phyloP scores from a whole-genome alignment of 2,113 vertebrate genomes.

The Eleginops maclovinus region DNA sequence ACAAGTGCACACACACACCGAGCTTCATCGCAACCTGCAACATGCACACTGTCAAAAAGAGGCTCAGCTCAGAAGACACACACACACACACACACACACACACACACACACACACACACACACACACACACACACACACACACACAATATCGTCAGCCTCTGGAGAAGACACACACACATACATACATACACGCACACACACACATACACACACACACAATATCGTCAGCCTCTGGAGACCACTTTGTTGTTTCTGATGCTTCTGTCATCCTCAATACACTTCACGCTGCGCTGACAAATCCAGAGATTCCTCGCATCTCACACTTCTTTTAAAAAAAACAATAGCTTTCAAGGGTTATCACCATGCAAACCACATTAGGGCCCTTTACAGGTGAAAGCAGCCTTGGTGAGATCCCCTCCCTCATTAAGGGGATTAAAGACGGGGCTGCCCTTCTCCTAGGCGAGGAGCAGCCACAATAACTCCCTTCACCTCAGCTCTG shows the following conservation, averaged over 20 bases:
- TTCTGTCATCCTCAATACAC: conserved; percentile 76
- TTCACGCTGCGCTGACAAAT: conserved; percentile 72
- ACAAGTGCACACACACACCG: neutral
- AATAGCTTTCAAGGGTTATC: conserved; percentile 62
- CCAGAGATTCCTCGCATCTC: conserved; percentile 69
- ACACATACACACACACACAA: conserved; percentile 47
- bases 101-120: conserved; percentile 42
- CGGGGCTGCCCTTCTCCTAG: conserved; percentile 47
- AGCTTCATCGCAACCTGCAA: conserved; percentile 6
- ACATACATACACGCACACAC: conserved; percentile 45
- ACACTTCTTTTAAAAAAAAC: conserved; percentile 48
- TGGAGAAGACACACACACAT: conserved; percentile 68
- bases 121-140: conserved; percentile 44
- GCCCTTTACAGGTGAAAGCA: conserved; percentile 70
- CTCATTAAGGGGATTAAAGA: conserved; percentile 76
- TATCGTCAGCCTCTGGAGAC: conserved; percentile 73
- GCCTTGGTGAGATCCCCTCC: conserved; percentile 54
- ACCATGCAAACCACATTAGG: conserved; percentile 68
- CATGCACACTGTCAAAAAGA: conserved; percentile 32
- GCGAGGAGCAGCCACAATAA: conserved; percentile 59
- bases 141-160: conserved; percentile 66
- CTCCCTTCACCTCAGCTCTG: conserved; percentile 63
- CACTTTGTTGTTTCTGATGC: conserved; percentile 79
- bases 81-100: conserved; percentile 52
- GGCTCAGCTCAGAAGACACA: conserved; percentile 25